Conservation (phyloP, 2,113 vertebrate species). For the Sprattus sprattus region DNA sequence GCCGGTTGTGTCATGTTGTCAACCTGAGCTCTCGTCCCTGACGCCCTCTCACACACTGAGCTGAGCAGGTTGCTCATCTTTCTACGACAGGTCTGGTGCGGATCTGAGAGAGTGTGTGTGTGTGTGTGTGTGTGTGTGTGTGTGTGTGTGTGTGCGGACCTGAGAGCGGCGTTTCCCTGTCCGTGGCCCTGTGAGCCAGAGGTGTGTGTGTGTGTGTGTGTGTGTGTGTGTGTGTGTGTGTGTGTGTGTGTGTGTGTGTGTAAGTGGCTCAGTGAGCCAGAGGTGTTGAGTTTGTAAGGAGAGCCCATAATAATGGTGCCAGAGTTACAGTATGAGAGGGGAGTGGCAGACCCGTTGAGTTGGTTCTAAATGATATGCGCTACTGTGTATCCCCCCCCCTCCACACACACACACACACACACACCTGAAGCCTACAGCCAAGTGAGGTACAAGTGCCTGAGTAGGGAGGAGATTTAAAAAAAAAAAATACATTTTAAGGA, state of each 20-base stretch:
- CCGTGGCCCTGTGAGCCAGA: not conserved
- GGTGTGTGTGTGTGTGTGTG: too few species aligned
- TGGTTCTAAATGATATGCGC: not conserved
- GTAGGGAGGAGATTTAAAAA: not conserved
- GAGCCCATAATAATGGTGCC: not conserved
- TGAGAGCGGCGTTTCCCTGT: not conserved
- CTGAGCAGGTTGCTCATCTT: not conserved
- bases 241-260: too few species aligned
- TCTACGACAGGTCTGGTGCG: not conserved
- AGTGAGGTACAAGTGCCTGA: not conserved
- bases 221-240: too few species aligned
- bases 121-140: too few species aligned
- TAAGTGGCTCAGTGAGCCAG: not conserved
- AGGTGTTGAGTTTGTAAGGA: conserved; percentile 43
- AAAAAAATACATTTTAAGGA: not conserved
- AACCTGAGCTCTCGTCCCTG: not conserved
- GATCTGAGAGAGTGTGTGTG: too few species aligned
- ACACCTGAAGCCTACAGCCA: not conserved
- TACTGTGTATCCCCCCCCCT: not conserved
- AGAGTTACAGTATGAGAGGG: not conserved
- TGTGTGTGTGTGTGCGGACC: too few species aligned
- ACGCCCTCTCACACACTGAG: conserved; percentile 20
- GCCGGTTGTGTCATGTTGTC: not conserved
- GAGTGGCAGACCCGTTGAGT: not conserved
- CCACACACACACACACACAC: not conserved